Conservation (phyloP, 1,140 invertebrate species). For the Heliconius eleuchia region DNA sequence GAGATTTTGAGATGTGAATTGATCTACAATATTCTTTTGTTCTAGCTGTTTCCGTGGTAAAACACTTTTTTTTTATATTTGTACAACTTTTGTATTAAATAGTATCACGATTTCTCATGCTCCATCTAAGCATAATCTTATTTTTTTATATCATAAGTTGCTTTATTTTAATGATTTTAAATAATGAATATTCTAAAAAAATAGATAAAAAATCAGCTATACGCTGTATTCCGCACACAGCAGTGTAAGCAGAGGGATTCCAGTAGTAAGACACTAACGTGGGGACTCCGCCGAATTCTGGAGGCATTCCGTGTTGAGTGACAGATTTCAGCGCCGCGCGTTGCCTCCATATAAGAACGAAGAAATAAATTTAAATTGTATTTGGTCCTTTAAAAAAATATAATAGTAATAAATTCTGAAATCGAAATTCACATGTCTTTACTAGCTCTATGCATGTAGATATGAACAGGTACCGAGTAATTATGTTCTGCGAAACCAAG, state of each 20-base stretch:
- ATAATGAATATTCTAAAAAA: neutral
- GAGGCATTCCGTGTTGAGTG: too few relatives aligned
- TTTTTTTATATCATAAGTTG: neutral
- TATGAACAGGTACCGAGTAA: neutral
- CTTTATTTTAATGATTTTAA: neutral
- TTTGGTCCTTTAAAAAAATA: neutral
- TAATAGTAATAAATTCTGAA: neutral
- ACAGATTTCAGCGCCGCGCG: too few relatives aligned
- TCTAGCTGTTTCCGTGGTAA: neutral
- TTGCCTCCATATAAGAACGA: too few relatives aligned
- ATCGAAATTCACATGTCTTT: neutral
- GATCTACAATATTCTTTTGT: neutral
- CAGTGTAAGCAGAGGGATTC: too few relatives aligned
- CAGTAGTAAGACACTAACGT: too few relatives aligned
- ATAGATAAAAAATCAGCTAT: too few relatives aligned
- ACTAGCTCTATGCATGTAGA: neutral
- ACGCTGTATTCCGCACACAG: too few relatives aligned
- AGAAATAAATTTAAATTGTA: too few relatives aligned
- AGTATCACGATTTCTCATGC: neutral
- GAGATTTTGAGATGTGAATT: neutral
- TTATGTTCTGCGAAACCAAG: constrained; percentile 16
- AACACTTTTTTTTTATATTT: neutral
- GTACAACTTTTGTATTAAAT: neutral
- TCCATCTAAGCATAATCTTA: neutral
- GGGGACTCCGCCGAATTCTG: too few relatives aligned